These are phyloP conservation scores for Scaptomyza parva DNA, from an alignment of 2,888 invertebrate genomes.

Conservation along the genomic window DNA sequence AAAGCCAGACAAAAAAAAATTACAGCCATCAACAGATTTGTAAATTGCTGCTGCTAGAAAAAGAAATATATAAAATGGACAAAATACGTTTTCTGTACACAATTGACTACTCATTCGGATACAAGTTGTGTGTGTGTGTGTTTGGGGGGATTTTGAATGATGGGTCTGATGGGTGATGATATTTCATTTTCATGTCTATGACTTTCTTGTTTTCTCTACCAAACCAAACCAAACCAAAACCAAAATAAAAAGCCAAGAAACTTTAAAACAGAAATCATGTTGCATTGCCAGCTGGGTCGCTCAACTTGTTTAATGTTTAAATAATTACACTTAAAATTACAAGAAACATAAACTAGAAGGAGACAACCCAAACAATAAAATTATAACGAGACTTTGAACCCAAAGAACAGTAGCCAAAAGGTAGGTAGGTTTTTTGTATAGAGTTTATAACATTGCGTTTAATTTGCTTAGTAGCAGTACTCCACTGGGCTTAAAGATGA, in stretches of 20 bases:
- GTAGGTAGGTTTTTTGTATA: constrained; percentile 19
- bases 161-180: constrained; percentile 55
- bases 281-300: constrained; percentile 36
- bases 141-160: constrained; percentile 16
- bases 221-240: constrained; percentile 29
- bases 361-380: constrained; percentile 30
- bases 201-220: constrained; percentile 70
- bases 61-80: constrained; percentile 32
- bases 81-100: constrained; percentile 25
- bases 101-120: constrained; percentile 14
- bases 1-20: constrained; percentile 36
- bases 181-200: constrained; percentile 68
- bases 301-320: constrained; percentile 76
- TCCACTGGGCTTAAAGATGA: neutral
- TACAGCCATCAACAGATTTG: constrained; percentile 43
- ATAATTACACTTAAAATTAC: constrained; percentile 73
- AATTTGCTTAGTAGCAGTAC: constrained; percentile 8
- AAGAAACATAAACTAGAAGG: constrained; percentile 42
- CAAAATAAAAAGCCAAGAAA: constrained; percentile 25
- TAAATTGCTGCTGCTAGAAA: constrained; percentile 28
- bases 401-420: constrained; percentile 30
- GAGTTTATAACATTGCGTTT: constrained; percentile 12
- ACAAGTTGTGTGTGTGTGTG: neutral
- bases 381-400: constrained; percentile 58
- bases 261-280: constrained; percentile 17